phyloP scores from a whole-genome alignment of 2,888 invertebrate genomes.

The Pheosia gnoma region DNA sequence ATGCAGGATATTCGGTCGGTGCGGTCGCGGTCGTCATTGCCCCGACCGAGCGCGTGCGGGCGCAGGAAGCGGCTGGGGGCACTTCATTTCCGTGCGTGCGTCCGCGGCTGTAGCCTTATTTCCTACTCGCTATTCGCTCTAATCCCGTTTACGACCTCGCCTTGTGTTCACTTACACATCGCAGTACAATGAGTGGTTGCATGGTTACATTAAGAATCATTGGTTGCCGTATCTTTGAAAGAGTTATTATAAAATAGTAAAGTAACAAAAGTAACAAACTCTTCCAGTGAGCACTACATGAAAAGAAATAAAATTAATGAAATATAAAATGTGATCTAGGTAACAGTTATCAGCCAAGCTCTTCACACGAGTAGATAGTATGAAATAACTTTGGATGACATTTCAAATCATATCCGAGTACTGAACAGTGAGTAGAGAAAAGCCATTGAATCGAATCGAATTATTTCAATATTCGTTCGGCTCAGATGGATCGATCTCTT shows the following conservation, averaged over 20 bases:
- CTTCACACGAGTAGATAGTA: conserved; percentile 15
- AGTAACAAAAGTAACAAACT: too few species aligned
- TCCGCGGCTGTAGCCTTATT: conserved; percentile 49
- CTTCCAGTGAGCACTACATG: background rate
- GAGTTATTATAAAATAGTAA: too few species aligned
- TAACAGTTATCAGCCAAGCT: conserved; percentile 3
- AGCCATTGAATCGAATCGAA: conserved; percentile 41
- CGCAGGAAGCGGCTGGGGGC: conserved; percentile 51
- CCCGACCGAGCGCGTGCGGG: conserved; percentile 34
- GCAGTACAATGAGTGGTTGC: background rate
- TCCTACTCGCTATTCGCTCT: conserved; percentile 58
- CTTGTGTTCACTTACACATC: conserved; percentile 1
- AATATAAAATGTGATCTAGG: background rate
- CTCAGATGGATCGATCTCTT: conserved; percentile 28
- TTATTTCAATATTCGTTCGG: conserved; percentile 35
- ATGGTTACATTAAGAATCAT: too few species aligned
- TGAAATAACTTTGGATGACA: conserved; percentile 32
- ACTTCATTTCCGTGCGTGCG: conserved; percentile 69
- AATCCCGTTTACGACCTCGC: conserved; percentile 55
- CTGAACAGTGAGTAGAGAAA: conserved; percentile 40
- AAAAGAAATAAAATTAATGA: background rate
- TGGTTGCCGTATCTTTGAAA: too few species aligned
- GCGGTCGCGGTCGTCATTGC: conserved; percentile 15
- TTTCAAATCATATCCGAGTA: conserved; percentile 37
- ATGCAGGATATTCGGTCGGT: conserved; percentile 10